A percentile compares a stretch with the other conserved stretches of the same genome.
Conservation (phyloP, 2,888 invertebrate species). For the Amblyjoppa proteus region DNA sequence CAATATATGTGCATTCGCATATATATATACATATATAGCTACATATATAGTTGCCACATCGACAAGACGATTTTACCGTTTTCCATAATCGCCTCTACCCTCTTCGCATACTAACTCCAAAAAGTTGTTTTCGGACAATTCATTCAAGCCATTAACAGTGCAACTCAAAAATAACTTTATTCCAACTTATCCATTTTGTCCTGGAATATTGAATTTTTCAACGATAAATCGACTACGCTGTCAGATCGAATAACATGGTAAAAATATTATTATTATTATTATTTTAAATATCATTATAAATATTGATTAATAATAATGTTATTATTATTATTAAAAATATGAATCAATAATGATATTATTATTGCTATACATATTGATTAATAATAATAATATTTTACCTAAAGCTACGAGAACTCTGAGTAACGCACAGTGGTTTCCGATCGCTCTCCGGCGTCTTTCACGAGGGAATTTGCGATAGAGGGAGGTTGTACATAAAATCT, state of each 20-base stretch:
- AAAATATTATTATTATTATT: too few species aligned
- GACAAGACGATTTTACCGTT: conserved; percentile 35
- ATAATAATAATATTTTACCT: background rate
- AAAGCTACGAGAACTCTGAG: background rate
- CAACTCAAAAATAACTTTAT: background rate
- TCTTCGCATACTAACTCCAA: conserved; percentile 16
- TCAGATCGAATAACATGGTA: background rate
- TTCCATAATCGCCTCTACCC: conserved; percentile 31
- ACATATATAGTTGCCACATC: background rate
- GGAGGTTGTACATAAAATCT: background rate
- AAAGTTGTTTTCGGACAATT: conserved; percentile 21
- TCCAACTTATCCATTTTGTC: background rate
- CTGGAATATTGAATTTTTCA: background rate
- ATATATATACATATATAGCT: background rate
- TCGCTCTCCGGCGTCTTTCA: background rate
- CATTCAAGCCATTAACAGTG: background rate
- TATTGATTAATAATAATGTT: background rate
- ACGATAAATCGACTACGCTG: background rate
- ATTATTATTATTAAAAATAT: too few species aligned
- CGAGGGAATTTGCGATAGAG: background rate
- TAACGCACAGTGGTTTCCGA: background rate
- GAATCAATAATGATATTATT: too few species aligned
- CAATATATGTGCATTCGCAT: conserved; percentile 11
- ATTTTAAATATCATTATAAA: too few species aligned
- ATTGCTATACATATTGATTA: background rate